phyloP scores from a whole-genome alignment of 2,113 vertebrate genomes.

The Petaurus breviceps region DNA sequence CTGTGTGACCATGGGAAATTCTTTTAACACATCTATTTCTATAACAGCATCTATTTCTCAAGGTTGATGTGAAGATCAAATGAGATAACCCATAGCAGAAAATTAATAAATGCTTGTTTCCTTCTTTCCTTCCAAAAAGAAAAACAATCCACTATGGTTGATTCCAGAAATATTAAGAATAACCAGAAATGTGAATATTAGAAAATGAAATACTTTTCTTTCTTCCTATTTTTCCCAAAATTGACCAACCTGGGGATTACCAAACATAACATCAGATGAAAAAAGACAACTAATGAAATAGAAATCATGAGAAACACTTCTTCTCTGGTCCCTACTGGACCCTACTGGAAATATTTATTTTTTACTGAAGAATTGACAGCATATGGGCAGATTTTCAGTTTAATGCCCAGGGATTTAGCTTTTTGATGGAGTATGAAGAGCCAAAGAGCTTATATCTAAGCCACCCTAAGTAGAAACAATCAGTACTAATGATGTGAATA shows the following conservation, averaged over 20 bases:
- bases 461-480: neutral
- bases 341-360: neutral
- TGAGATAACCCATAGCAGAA: neutral
- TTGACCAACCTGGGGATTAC: neutral
- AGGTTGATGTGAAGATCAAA: neutral
- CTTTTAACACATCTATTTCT: neutral
- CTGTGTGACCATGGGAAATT: neutral
- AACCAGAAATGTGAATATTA: neutral
- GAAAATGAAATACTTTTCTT: neutral
- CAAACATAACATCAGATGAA: neutral
- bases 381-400: neutral
- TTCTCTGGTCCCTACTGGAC: too few species aligned
- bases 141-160: neutral
- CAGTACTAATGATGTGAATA: neutral
- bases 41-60: neutral
- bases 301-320: neutral
- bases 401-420: neutral
- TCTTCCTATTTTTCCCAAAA: neutral
- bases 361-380: neutral
- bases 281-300: neutral
- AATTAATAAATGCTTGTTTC: neutral
- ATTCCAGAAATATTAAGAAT: neutral
- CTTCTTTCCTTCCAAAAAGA: neutral
- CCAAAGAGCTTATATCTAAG: neutral
- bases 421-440: neutral